Conservation (phyloP, 2,888 invertebrate genomes). For the Ophion slaviceki region DNA sequence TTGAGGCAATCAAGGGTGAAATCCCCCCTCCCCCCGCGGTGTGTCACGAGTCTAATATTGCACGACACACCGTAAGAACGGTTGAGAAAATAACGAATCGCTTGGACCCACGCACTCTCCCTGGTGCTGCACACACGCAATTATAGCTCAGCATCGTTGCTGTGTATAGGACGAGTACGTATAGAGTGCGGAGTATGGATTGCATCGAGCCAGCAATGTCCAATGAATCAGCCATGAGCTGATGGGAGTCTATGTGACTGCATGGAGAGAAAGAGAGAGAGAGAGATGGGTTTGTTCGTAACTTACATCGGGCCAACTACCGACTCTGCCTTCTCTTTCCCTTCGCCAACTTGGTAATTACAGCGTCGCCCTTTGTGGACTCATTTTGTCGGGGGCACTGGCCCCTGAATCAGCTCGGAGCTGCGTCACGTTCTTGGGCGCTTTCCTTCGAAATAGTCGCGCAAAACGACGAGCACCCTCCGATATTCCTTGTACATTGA, state of each 20-base stretch:
- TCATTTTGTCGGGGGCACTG: constrained; percentile 49
- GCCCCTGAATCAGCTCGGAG: constrained; percentile 70
- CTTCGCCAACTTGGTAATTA: constrained; percentile 72
- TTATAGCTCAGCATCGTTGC: constrained; percentile 30
- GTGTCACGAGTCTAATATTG: constrained; percentile 66
- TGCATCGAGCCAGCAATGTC: constrained; percentile 50
- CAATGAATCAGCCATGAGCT: constrained; percentile 61
- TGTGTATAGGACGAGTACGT: background rate
- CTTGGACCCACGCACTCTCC: constrained; percentile 56
- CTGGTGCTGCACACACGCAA: constrained; percentile 28
- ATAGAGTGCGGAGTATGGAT: constrained; percentile 29
- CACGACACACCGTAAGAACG: constrained; percentile 16
- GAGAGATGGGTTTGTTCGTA: too few species aligned
- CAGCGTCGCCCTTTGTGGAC: constrained; percentile 62
- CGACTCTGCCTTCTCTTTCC: constrained; percentile 36
- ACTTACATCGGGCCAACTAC: constrained; percentile 19
- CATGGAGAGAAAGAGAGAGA: background rate
- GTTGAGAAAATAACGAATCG: constrained; percentile 70
- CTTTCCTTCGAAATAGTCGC: background rate
- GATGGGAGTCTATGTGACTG: constrained; percentile 20
- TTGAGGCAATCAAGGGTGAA: constrained; percentile 49
- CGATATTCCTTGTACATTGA: too few species aligned
- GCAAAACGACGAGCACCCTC: too few species aligned
- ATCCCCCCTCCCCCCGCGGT: constrained; percentile 52
- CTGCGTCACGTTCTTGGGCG: constrained; percentile 1